Conservation (phyloP, 2,888 invertebrate genomes). For the Cryptocephalus moraei region DNA sequence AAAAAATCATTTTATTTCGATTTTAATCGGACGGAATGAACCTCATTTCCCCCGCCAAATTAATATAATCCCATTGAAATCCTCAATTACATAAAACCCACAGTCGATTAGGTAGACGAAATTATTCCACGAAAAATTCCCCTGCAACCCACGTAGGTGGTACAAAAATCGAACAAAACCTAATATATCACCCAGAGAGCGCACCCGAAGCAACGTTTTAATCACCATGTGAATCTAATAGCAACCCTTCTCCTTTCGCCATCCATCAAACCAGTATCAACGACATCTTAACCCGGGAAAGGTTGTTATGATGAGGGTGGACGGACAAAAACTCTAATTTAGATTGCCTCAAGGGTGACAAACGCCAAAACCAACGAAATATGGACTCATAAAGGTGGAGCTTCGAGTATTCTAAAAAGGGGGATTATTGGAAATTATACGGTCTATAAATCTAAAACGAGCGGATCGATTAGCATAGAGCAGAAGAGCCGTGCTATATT, state of each 20-base stretch:
- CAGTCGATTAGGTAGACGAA: neutral
- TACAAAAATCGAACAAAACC: conserved; percentile 6
- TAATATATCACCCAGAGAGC: conserved; percentile 7
- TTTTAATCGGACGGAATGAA: too few relatives aligned
- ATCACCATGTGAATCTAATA: conserved; percentile 10
- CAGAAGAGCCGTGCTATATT: too few relatives aligned
- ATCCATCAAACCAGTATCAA: conserved; percentile 10
- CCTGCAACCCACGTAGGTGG: conserved; percentile 7
- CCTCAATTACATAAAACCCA: too few relatives aligned
- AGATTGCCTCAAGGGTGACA: conserved; percentile 13
- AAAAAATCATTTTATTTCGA: too few relatives aligned
- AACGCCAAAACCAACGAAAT: conserved; percentile 22
- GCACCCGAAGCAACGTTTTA: conserved; percentile 9
- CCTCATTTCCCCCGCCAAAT: too few relatives aligned
- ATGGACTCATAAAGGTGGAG: conserved; percentile 28
- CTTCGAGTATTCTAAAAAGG: conserved; percentile 1
- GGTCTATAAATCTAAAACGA: neutral
- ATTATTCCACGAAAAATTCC: neutral
- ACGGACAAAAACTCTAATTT: conserved; percentile 7
- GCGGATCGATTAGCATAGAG: too few relatives aligned
- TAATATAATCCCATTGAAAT: too few relatives aligned
- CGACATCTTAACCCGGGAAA: conserved; percentile 6
- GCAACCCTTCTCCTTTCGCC: conserved; percentile 6
- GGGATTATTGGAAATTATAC: neutral
- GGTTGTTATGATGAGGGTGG: neutral